Evolutionary conservation across 92 coral and sea anemone genomes (phyloP).

Genomic region (Zoanthus sociatus): DNA sequence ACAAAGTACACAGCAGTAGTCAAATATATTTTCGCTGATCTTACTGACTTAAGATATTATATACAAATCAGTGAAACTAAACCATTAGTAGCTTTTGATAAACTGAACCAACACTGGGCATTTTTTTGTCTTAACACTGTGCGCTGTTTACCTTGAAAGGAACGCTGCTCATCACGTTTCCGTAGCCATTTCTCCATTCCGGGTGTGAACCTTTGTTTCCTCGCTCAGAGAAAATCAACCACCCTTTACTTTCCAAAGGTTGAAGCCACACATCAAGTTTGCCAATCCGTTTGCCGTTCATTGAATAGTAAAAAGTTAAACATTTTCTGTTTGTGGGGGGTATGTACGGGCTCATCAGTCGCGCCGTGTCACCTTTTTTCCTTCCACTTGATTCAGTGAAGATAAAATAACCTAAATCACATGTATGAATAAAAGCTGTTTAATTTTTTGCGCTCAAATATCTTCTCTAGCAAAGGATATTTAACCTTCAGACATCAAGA

Average conservation of each 20-base stretch:
- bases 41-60: no score
- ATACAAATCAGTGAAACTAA: no score
- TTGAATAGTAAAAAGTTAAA: slow-evolving; percentile 56
- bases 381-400: slow-evolving; percentile 49
- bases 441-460: no score
- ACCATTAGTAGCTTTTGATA: no score
- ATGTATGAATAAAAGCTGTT: background rate
- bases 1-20: no score
- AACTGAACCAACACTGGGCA: no score
- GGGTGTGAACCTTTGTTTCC: slow-evolving; percentile 53
- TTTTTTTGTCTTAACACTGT: no score
- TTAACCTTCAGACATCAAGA: no score
- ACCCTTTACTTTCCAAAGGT: slow-evolving; percentile 24
- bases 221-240: slow-evolving; percentile 21
- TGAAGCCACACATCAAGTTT: slow-evolving; percentile 35
- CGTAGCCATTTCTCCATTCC: slow-evolving; percentile 53
- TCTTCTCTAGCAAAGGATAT: no score
- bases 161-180: slow-evolving; percentile 33
- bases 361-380: slow-evolving; percentile 52
- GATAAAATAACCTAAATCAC: slow-evolving; percentile 43
- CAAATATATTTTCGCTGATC: no score
- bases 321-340: slow-evolving; percentile 41
- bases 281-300: slow-evolving; percentile 61
- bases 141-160: slow-evolving; percentile 32
- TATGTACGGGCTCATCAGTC: slow-evolving; percentile 37